Evolutionary conservation across 2,797 vertebrate species (phyloP), one percentile per base, ranked within the genome.

Genomic region (Pangasius djambal): DNA sequence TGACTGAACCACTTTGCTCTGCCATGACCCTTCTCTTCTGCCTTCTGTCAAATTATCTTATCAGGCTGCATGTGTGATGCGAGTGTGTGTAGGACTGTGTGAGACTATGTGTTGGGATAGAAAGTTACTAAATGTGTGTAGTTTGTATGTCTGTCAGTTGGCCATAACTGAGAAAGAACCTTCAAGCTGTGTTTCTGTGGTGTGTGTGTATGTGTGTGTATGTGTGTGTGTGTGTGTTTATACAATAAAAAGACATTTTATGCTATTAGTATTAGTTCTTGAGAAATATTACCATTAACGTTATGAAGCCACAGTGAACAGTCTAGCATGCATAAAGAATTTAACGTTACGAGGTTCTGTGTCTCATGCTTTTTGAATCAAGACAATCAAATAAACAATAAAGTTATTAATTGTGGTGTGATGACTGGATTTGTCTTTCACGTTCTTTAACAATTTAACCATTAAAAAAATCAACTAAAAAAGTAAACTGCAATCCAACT

Each of bases 1-100:
- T 88, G 78, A 89, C 44, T 83, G 83, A 67, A 74, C 25, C 78
- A 55, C 50, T n/a, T 77, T 89, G 48, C 83, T 69, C 18, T 0
- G 31, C 18, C 4, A 20, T 85, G 83, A 55, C 55, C 40, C 22
- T 84, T 57, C 37, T 70, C 48, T 59, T 85, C 48, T 83, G 40
- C 74, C 74, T 85, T 75, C 44, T 75, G 81, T 88, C 77, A 77
- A 55, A 83, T 79, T 48, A 83, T 72, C 72, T 77, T 67, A 88
- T 88, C 83, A 40, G 40, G 9, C 63, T 87, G 50, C 81, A 88
- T 57, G 86, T 86, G 72, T 44, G 75, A 83, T 77, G 72, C 63
- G 85, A 59, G 25, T 22, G 65, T 55, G 44, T 34, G 48, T 69
- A 83, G 44, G 59, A 44, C 31, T 59, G 59, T 83, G 81, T 6